Evolutionary conservation across 2,797 vertebrate species (phyloP).

Genomic region (Dermochelys coriacea): DNA sequence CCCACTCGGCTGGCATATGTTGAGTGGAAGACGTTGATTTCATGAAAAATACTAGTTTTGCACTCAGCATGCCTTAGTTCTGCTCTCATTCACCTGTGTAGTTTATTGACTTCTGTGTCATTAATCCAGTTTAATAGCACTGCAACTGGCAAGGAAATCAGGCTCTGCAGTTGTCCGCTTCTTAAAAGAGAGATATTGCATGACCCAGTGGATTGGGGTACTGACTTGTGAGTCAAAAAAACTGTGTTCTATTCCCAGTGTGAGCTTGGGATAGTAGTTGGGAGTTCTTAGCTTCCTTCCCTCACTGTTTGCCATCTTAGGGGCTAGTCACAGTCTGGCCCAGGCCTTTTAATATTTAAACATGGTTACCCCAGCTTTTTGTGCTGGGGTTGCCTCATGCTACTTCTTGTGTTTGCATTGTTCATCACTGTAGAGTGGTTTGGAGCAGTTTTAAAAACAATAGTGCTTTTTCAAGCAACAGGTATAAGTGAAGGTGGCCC

Average conservation of each 20-base stretch:
- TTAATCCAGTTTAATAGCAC: background rate
- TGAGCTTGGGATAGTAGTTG: background rate
- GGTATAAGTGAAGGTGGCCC: background rate
- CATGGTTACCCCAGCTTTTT: background rate
- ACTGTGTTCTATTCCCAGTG: background rate
- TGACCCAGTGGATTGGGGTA: background rate
- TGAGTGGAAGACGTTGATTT: background rate
- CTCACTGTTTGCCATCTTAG: rapidly evolving
- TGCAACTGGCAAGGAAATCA: no score
- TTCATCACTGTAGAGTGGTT: background rate
- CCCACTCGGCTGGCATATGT: background rate
- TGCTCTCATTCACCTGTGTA: background rate
- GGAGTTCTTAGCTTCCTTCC: background rate
- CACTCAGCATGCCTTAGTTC: background rate
- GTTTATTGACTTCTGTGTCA: background rate
- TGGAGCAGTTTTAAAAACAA: background rate
- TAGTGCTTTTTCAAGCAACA: background rate
- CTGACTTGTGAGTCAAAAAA: background rate
- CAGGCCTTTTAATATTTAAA: background rate
- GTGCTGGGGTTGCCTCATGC: background rate
- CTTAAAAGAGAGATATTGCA: rapidly evolving
- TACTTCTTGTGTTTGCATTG: background rate
- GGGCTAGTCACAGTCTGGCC: rapidly evolving
- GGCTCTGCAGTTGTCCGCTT: background rate
- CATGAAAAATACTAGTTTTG: background rate